Evolutionary conservation across 2,113 vertebrate species (phyloP).

Genomic region (Arenaria interpres): DNA sequence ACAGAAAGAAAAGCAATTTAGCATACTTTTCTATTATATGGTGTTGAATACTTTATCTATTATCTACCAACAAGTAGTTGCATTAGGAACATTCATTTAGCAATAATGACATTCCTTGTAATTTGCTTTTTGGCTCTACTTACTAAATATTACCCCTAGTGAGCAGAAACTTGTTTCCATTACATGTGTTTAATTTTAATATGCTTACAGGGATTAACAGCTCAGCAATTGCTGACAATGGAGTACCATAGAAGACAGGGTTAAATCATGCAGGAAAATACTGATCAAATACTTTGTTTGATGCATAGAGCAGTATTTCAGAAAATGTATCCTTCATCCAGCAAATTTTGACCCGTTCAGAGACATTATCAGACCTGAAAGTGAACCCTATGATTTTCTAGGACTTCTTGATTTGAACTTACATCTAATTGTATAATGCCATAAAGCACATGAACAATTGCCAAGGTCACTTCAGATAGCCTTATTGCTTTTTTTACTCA

Average conservation of each 20-base stretch:
- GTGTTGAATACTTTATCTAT: background rate
- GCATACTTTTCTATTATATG: background rate
- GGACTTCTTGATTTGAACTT: conserved; percentile 2
- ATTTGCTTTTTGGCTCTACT: background rate
- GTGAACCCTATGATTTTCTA: background rate
- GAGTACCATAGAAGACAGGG: background rate
- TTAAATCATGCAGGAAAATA: background rate
- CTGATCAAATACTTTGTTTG: background rate
- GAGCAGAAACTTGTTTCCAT: background rate
- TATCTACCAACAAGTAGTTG: background rate
- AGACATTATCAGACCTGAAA: background rate
- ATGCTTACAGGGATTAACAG: background rate
- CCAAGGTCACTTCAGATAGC: conserved; percentile 72
- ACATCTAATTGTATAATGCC: background rate
- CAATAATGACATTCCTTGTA: background rate
- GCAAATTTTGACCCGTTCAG: background rate
- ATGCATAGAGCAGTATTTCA: background rate
- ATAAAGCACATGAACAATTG: conserved; percentile 71
- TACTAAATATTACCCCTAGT: background rate
- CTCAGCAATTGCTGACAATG: background rate
- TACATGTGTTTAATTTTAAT: background rate
- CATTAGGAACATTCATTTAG: background rate
- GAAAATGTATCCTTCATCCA: background rate
- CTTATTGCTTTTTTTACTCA: conserved; percentile 69
- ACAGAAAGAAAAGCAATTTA: background rate